Evolutionary conservation across 2,797 vertebrate species (phyloP).

Genomic region (Acomys russatus): DNA sequence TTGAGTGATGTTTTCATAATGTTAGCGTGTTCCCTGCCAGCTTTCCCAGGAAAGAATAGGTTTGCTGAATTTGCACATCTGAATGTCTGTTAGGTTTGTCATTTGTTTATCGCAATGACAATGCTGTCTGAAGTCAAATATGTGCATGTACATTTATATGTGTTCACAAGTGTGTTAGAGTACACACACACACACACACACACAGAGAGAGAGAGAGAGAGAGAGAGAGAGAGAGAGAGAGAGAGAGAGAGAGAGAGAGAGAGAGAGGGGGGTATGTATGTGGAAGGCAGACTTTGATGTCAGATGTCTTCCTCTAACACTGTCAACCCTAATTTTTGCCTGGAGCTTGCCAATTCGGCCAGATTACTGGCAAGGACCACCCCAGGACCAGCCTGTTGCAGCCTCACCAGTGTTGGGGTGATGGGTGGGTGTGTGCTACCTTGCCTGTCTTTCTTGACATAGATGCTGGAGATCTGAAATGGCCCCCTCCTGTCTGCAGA

Average conservation of each 20-base stretch:
- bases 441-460: background rate
- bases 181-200: background rate
- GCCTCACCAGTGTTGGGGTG: background rate
- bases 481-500: background rate
- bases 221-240: no score
- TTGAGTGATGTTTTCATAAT: constrained; percentile 9
- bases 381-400: background rate
- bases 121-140: background rate
- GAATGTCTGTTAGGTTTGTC: background rate
- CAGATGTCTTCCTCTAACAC: background rate
- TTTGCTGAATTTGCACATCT: background rate
- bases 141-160: background rate
- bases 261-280: background rate
- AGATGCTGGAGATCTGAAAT: background rate
- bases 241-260: no score
- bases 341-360: background rate
- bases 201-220: no score
- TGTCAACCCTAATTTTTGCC: background rate
- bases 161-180: background rate
- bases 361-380: background rate
- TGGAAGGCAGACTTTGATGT: background rate
- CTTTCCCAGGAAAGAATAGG: background rate
- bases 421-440: background rate
- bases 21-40: background rate
- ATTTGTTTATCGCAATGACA: background rate